Evolutionary conservation across 2,113 vertebrate genomes (phyloP).

Genomic region (Menidia beryllina): DNA sequence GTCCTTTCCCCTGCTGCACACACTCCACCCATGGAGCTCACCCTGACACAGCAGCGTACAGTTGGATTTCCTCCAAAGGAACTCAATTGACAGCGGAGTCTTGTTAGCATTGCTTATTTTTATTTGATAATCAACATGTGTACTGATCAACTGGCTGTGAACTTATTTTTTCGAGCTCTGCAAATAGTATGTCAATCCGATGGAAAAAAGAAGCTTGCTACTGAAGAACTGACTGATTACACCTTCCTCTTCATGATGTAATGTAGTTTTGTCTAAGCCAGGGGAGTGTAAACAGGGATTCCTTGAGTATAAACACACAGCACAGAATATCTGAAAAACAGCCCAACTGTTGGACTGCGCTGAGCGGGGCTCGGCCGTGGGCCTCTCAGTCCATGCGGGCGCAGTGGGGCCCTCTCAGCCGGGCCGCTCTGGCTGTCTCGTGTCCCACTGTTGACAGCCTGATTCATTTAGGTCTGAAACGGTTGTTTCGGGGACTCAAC

Average conservation of each 20-base stretch:
- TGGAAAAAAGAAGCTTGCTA: conserved; percentile 36
- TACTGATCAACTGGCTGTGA: conserved; percentile 26
- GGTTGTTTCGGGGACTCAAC: conserved; percentile 24
- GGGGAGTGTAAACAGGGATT: conserved; percentile 60
- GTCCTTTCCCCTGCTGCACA: conserved; percentile 12
- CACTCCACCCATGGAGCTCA: conserved; percentile 11
- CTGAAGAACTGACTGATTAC: conserved; percentile 55
- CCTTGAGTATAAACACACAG: conserved; percentile 62
- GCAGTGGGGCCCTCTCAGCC: conserved; percentile 29
- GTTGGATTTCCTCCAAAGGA: conserved; percentile 56
- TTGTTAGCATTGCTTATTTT: conserved; percentile 43
- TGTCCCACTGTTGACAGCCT: conserved; percentile 39
- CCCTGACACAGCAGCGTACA: conserved; percentile 42
- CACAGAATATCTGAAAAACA: conserved; percentile 60
- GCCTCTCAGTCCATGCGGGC: conserved; percentile 37
- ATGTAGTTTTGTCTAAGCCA: conserved; percentile 68
- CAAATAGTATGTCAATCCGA: conserved; percentile 48
- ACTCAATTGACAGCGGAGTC: conserved; percentile 47
- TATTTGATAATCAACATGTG: conserved; percentile 44
- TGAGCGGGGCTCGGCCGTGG: conserved; percentile 48
- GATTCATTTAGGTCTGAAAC: conserved; percentile 48
- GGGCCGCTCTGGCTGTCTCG: conserved; percentile 25
- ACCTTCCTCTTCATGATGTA: conserved; percentile 53
- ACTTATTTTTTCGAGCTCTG: conserved; percentile 40
- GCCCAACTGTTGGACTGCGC: conserved; percentile 26